Base-by-base conservation (phyloP, 2,888 invertebrate species). In the Microctonus hyperodae region DNA sequence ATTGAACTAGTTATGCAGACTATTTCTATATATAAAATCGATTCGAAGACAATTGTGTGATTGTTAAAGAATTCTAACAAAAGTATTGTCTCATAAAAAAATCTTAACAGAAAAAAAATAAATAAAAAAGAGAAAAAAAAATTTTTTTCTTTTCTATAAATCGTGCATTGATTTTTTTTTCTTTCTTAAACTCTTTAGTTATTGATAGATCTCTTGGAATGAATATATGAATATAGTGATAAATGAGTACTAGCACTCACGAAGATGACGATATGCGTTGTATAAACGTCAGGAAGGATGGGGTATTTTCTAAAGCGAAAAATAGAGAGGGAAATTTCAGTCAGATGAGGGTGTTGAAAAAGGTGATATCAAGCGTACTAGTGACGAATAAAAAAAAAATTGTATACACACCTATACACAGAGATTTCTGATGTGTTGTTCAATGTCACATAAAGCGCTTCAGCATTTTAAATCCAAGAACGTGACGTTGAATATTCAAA, bases 401-500 rank as follows among this genome's bases (percentile, higher is more conserved):
- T 44, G 6, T 44, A n/a, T 44, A 20, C 44, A 6, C 6, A 16
- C n/a, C 4, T 16, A 16, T 44, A 44, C 16, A n/a, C 16, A 2
- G 40, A 4, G 7, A 7, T 7, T 20, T 16, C 0, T n/a, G 7
- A 44, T 44, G 16, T n/a, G 44, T 44, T 44, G 44, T 44, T 44
- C 5, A 44, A 44, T 44, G 44, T 16, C 44, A 44, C 44, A 44
- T 44, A 44, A 44, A 44, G 16, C 44, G 16, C 44, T 16, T 16
- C 44, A n/a, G 40, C 22, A 37, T 23, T 65, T 59, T 22, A 58
- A 69, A 66, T 68, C 69, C 61, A 48, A 67, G 16, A 69, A 70
- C 73, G 73, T 73, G 73, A 67, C 70, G 44, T 37, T 69, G 73
- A 69, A 73, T 73, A 71, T 70, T 71, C 70, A 68, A 48, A 69